A percentile compares a stretch with the other conserved stretches of the same genome.
Conservation (phyloP, 2,113 vertebrate species). For the Harpagus bidentatus region DNA sequence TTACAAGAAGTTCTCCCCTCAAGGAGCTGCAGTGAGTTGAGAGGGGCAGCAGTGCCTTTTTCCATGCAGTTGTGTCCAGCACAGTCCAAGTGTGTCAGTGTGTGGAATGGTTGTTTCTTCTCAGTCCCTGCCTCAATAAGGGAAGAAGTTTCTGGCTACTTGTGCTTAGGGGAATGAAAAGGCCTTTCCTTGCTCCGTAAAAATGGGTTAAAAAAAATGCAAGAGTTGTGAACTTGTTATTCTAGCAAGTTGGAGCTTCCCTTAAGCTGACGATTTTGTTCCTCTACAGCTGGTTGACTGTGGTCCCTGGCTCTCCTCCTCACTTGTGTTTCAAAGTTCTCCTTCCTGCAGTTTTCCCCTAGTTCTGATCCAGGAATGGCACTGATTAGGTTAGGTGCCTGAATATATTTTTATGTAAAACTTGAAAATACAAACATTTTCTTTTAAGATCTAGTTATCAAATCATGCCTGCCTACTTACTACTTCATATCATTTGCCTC, state of each 20-base stretch:
- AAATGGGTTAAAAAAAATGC: neutral
- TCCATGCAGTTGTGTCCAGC: fast-evolving
- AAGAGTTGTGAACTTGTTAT: neutral
- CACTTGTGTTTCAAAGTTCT: neutral
- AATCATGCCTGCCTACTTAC: neutral
- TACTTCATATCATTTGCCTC: neutral
- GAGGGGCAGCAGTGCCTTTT: neutral
- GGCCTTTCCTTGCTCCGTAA: neutral
- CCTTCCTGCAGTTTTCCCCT: neutral
- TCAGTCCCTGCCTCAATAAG: neutral
- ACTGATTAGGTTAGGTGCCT: neutral
- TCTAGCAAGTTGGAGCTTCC: neutral
- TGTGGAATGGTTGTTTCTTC: neutral
- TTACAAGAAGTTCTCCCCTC: neutral
- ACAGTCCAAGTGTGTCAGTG: fast-evolving
- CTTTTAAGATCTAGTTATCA: neutral
- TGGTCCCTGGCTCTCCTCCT: neutral
- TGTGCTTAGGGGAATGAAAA: neutral
- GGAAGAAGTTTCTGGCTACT: neutral
- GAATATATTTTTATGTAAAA: neutral
- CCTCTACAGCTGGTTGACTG: neutral
- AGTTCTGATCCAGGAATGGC: neutral
- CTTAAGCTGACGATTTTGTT: neutral
- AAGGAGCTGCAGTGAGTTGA: neutral
- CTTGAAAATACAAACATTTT: neutral